Evolutionary conservation across 2,113 vertebrate genomes (phyloP).

Genomic region (Orientallactaga bullata): DNA sequence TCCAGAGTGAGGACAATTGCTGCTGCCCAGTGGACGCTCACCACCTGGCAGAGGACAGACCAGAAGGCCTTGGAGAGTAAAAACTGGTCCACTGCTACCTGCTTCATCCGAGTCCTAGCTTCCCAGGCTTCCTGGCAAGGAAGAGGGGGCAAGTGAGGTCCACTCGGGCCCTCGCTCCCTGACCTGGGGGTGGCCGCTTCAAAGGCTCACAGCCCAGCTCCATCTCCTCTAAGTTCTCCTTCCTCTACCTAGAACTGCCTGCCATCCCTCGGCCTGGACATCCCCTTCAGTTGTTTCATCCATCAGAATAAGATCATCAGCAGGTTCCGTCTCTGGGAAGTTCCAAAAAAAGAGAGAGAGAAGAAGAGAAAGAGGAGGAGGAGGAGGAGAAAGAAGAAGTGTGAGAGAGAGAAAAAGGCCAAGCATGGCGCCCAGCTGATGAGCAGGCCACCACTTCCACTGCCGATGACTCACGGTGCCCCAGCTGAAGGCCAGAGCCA

Average conservation of each 20-base stretch:
- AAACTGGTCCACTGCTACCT: background rate
- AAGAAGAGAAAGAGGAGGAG: no score
- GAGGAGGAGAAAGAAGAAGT: no score
- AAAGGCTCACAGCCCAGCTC: background rate
- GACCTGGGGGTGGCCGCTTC: background rate
- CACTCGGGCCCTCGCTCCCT: background rate
- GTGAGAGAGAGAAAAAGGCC: background rate
- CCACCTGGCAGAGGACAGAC: background rate
- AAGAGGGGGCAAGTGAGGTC: background rate
- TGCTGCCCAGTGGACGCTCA: background rate
- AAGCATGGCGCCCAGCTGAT: slow-evolving; percentile 70
- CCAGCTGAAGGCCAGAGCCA: slow-evolving; percentile 16
- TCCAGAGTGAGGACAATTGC: background rate
- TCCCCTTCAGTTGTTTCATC: slow-evolving; percentile 20
- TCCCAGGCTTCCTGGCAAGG: background rate
- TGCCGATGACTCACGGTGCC: slow-evolving; percentile 65
- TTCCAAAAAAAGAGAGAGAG: background rate
- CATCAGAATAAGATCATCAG: slow-evolving; percentile 56
- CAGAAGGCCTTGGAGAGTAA: background rate
- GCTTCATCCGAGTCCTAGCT: background rate
- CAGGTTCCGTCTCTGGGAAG: slow-evolving; percentile 63
- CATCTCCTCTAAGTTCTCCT: background rate
- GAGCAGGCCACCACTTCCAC: slow-evolving; percentile 36
- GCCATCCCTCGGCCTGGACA: background rate
- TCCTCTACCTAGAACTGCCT: background rate